phyloP scores from a whole-genome alignment of 2,888 invertebrate genomes.

The Ectemnius cavifrons region DNA sequence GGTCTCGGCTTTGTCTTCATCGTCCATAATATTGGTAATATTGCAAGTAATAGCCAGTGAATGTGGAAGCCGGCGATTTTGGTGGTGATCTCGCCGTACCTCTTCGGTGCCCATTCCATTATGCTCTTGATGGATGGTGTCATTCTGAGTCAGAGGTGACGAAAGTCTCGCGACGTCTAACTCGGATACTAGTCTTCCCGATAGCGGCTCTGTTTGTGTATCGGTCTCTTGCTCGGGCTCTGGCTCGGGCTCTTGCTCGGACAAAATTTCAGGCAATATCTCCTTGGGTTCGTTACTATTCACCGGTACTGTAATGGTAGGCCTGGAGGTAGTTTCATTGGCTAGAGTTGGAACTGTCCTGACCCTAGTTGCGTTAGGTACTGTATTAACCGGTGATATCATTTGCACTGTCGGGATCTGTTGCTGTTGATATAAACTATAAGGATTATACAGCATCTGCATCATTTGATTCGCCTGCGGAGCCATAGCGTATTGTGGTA shows the following conservation, averaged over 20 bases:
- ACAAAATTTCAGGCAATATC: conserved; percentile 60
- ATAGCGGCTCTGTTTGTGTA: not conserved
- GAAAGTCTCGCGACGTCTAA: too few species aligned
- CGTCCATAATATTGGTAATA: conserved; percentile 12
- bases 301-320: conserved; percentile 59
- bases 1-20: conserved; percentile 68
- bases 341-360: conserved; percentile 66
- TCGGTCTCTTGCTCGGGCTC: conserved; percentile 59
- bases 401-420: conserved; percentile 79
- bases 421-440: conserved; percentile 80
- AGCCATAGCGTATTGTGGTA: conserved; percentile 80
- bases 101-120: conserved; percentile 53
- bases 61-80: conserved; percentile 48
- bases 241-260: conserved; percentile 59
- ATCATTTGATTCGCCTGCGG: conserved; percentile 80
- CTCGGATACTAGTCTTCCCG: too few species aligned
- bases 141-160: too few species aligned
- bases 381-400: conserved; percentile 78
- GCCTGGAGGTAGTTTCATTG: conserved; percentile 53
- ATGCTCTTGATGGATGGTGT: conserved; percentile 53
- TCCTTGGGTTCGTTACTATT: conserved; percentile 61
- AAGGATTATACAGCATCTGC: conserved; percentile 79
- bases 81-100: conserved; percentile 20
- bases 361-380: conserved; percentile 70
- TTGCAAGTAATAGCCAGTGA: conserved; percentile 53